Base-by-base conservation (phyloP, 2,797 vertebrate genomes). In the Poeciliopsis infans region DNA sequence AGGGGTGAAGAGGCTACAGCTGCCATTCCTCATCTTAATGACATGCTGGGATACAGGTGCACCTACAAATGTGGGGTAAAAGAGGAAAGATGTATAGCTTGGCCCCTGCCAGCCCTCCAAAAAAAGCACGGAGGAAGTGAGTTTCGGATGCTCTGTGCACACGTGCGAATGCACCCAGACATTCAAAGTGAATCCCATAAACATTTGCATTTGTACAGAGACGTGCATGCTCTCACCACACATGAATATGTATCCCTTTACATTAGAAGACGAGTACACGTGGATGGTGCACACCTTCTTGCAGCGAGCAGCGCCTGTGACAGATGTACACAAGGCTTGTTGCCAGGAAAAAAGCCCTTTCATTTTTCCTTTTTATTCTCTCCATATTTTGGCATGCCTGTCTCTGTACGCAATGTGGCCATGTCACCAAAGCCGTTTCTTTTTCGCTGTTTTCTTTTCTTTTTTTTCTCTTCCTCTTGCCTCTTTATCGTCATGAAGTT, bases 251-350 rank as follows among this genome's bases (percentile, higher is more conserved):
- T 91, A 91, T 92, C 72, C 90, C 76, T 74, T 74, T 83, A 77
- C 85, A 86, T 86, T 88, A 84, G 71, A 79, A 79, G 81, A 77
- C 46, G 36, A 86, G 78, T 73, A 84, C 82, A 82, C 90, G 85
- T 82, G 74, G 85, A 77, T 89, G 88, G 76, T 85, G 79, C 77
- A 86, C 90, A 93, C 92, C 87, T 90, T 88, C 90, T 87, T 91
- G 90, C 92, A 86, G 86, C 82, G 59, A 92, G 86, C 93, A 72
- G 82, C 79, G 93, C 91, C 88, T 87, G 90, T 93, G 95, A 96
- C 95, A 95, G 94, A 95, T 96, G 94, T 93, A 95, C 93, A 95
- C 95, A 92, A 91, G 88, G 93, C 90, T 53, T 94, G 91, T 91
- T 91, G 91, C 90, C 91, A 92, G 91, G 91, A 92, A 94, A 87